phyloP scores from a whole-genome alignment of 2,113 vertebrate species.

The Taurulus bubalis region DNA sequence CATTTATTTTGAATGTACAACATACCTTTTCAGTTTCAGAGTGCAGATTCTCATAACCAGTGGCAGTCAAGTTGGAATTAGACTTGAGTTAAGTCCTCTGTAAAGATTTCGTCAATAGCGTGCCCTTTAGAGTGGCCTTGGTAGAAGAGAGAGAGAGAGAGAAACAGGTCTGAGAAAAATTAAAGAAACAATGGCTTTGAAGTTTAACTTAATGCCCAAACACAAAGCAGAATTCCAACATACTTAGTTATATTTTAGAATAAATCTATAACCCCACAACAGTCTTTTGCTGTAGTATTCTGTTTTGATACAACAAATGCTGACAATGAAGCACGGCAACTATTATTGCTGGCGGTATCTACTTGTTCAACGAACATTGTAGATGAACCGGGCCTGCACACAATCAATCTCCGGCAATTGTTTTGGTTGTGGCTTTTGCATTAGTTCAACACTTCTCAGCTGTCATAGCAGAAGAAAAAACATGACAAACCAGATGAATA shows the following conservation, averaged over 20 bases:
- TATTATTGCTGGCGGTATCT: too few species aligned
- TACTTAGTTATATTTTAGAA: background rate
- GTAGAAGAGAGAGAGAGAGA: slow-evolving; percentile 31
- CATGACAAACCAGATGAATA: slow-evolving; percentile 4
- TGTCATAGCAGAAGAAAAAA: too few species aligned
- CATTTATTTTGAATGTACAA: background rate
- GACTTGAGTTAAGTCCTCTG: slow-evolving; percentile 53
- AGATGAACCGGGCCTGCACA: too few species aligned
- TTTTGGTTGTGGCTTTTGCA: too few species aligned
- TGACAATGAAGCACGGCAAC: too few species aligned
- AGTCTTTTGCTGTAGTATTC: background rate
- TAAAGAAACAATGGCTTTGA: background rate
- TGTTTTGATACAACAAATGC: background rate
- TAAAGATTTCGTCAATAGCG: slow-evolving; percentile 30
- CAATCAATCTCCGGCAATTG: too few species aligned
- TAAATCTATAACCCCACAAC: background rate
- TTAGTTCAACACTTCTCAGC: too few species aligned
- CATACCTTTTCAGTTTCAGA: slow-evolving; percentile 70
- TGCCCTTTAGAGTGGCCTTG: slow-evolving; percentile 56
- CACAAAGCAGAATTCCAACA: background rate
- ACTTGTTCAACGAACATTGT: too few species aligned
- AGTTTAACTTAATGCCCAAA: background rate
- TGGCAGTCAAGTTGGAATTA: slow-evolving; percentile 61
- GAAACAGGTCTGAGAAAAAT: slow-evolving; percentile 9
- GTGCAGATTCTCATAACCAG: slow-evolving; percentile 84